Evolutionary conservation across 2,797 vertebrate genomes (phyloP).

Genomic region (Setipinna tenuifilis): DNA sequence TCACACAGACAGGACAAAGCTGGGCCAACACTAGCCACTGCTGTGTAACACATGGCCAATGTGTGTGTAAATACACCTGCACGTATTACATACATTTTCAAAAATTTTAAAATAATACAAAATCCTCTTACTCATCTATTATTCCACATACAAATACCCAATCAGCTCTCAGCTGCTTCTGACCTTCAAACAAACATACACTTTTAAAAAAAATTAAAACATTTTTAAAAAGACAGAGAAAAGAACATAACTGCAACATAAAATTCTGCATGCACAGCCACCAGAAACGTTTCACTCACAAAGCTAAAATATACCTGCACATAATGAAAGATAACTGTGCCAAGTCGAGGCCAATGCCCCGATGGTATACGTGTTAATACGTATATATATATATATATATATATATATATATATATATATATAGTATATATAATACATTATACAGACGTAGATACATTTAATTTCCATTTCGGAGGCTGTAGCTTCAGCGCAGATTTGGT

Average conservation of each 20-base stretch:
- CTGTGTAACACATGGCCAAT: not conserved
- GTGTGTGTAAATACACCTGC: too few relatives aligned
- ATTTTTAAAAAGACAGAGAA: not conserved
- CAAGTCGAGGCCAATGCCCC: not conserved
- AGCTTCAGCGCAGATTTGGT: not conserved
- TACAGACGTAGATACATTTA: too few relatives aligned
- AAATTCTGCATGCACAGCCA: not conserved
- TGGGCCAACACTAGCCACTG: too few relatives aligned
- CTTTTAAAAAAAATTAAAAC: not conserved
- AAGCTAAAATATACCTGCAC: not conserved
- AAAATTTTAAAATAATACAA: too few relatives aligned
- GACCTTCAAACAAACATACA: not conserved
- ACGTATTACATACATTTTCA: too few relatives aligned
- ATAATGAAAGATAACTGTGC: not conserved
- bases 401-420: not conserved
- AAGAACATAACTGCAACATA: not conserved
- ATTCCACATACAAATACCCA: too few relatives aligned
- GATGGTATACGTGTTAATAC: not conserved
- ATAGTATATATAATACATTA: too few relatives aligned
- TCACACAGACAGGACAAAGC: too few relatives aligned
- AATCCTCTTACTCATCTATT: too few relatives aligned
- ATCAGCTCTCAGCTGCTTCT: too few relatives aligned
- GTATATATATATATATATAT: not conserved
- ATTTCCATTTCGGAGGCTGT: not conserved
- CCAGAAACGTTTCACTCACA: not conserved